phyloP scores from a whole-genome alignment of 1,140 invertebrate species.

The Pristionchus pacificus region DNA sequence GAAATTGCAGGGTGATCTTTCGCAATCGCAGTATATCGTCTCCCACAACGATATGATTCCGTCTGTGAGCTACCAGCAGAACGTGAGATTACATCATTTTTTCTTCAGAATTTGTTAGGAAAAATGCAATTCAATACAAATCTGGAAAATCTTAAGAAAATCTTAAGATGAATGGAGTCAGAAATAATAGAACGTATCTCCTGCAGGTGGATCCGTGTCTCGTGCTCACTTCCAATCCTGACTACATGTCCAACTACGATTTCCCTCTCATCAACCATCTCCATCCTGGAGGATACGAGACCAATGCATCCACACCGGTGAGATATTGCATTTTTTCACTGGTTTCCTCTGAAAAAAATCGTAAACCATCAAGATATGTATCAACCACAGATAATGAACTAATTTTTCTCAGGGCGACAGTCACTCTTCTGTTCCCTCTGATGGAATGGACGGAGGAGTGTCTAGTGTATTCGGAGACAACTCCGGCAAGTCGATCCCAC shows the following conservation, averaged over 20 bases:
- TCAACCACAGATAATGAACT: too few relatives aligned
- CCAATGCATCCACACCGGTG: too few relatives aligned
- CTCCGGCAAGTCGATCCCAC: neutral
- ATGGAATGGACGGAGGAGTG: too few relatives aligned
- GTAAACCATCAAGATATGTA: too few relatives aligned
- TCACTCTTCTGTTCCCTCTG: too few relatives aligned
- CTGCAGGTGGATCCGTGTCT: conserved; percentile 24
- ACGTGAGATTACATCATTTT: conserved; percentile 15
- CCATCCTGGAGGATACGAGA: too few relatives aligned
- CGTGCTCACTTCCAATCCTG: conserved; percentile 25
- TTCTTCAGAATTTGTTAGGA: neutral
- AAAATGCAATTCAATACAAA: neutral
- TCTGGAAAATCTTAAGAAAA: neutral
- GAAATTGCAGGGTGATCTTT: neutral
- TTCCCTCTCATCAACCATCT: conserved; percentile 9
- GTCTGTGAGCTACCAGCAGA: conserved; percentile 6
- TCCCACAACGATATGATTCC: conserved; percentile 22
- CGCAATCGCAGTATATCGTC: conserved; percentile 24
- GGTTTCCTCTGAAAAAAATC: too few relatives aligned
- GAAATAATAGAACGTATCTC: conserved; percentile 1
- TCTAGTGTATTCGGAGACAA: too few relatives aligned
- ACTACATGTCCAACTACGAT: conserved; percentile 40
- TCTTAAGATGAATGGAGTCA: neutral
- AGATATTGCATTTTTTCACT: too few relatives aligned
- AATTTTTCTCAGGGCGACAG: too few relatives aligned